These are phyloP conservation scores for Manduca sexta DNA, from an alignment of 1,140 invertebrate species.

Conservation along the genomic window DNA sequence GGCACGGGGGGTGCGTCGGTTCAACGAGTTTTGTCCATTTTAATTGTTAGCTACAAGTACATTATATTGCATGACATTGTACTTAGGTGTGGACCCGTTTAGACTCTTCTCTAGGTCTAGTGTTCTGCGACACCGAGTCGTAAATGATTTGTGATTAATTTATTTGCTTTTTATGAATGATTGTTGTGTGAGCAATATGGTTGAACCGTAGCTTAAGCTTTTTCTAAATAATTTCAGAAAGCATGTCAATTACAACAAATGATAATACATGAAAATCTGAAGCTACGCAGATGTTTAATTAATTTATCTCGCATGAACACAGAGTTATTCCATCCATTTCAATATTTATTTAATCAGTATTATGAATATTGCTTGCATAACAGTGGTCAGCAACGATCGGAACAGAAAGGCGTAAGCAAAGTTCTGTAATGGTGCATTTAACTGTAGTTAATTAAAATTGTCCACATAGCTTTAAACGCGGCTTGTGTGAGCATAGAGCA, in stretches of 20 bases:
- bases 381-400: slow-evolving; percentile 3
- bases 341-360: slow-evolving; percentile 22
- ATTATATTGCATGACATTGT: slow-evolving; percentile 36
- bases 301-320: slow-evolving; percentile 11
- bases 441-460: slow-evolving; percentile 65
- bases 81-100: slow-evolving; percentile 31
- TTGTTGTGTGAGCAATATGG: slow-evolving; percentile 58
- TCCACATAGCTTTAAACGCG: slow-evolving; percentile 65
- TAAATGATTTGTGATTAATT: slow-evolving; percentile 22
- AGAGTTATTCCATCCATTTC: slow-evolving; percentile 17
- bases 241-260: slow-evolving; percentile 57
- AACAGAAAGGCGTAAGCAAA: slow-evolving; percentile 7
- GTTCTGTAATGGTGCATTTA: slow-evolving; percentile 66
- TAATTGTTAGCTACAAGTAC: slow-evolving; percentile 33
- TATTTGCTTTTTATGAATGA: slow-evolving; percentile 27
- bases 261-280: too few species aligned
- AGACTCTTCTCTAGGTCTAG: slow-evolving; percentile 22
- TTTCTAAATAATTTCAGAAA: slow-evolving; percentile 19
- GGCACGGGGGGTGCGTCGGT: slow-evolving; percentile 2
- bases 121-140: slow-evolving; percentile 20
- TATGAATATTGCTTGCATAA: slow-evolving; percentile 60
- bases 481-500: slow-evolving; percentile 56
- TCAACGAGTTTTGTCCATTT: slow-evolving; percentile 33
- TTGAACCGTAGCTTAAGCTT: slow-evolving; percentile 10
- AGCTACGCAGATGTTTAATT: too few species aligned